Evolutionary conservation across 2,797 vertebrate species (phyloP), one percentile per base, ranked within the genome.

Genomic region (Halcyon chelicuti): DNA sequence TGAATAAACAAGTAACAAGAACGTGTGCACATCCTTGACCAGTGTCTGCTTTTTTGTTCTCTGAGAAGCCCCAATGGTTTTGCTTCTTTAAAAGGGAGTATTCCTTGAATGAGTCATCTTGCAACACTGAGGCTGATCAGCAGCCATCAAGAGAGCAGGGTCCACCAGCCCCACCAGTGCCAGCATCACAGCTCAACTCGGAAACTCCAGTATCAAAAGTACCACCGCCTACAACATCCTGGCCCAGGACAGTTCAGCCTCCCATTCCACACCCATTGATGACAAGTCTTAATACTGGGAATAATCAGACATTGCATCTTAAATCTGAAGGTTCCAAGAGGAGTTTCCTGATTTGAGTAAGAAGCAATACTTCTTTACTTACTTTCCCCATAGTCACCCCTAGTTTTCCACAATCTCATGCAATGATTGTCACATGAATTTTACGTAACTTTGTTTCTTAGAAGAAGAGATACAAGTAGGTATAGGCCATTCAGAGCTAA

Each of bases 1-100:
- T 79, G 74, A 77, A 76, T 29, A 85, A 93, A 73, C 25, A 83
- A 65, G 42, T 54, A 51, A 86, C 74, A 91, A 78, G 19, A 86
- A 51, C 21, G 49, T 1, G 2, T 44, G 57, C 17, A 75, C 5
- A n/a, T 86, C 68, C 29, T 67, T 29, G 5, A 35, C 28, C 31
- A 72, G 26, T 1, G 3, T 28, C 57, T 82, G 20, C 1, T 40
- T 82, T 91, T 93, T 82, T 88, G 11, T 73, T 81, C 82, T 71
- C 51, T 3, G 3, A 86, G 47, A 84, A 82, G 17, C 51, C 63
- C 44, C 86, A 77, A 90, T 44, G 40, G 26, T 74, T 96, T 74
- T 86, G 51, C 77, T 93, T 61, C 81, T 63, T 86, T 87, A 22
- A 46, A 72, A 47, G 39, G 33, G 9, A 74, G 23, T 37, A 68